These are phyloP conservation scores for Euwallacea similis DNA, from an alignment of 1,140 invertebrate species.

Conservation along the genomic window DNA sequence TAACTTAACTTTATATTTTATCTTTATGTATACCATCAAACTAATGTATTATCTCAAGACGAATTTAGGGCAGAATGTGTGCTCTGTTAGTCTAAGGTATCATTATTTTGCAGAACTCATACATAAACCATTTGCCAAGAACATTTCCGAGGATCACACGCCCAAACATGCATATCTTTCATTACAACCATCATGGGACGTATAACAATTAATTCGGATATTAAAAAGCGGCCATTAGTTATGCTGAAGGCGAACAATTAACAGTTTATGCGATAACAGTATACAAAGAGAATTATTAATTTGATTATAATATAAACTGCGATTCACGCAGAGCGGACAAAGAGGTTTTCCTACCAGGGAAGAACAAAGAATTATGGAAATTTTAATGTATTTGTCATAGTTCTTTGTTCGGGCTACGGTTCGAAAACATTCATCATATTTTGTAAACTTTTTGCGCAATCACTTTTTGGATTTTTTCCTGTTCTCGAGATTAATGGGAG, in stretches of 20 bases:
- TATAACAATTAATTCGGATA: neutral
- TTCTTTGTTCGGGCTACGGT: too few relatives aligned
- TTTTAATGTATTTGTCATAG: neutral
- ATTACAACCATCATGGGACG: neutral
- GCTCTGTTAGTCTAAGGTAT: too few relatives aligned
- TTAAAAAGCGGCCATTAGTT: neutral
- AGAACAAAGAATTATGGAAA: neutral
- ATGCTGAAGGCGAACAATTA: slow-evolving; percentile 9
- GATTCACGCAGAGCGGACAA: neutral
- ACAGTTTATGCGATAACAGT: slow-evolving; percentile 11
- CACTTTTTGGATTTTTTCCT: neutral
- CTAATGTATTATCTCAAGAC: neutral
- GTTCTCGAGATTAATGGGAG: neutral
- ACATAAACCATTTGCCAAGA: neutral
- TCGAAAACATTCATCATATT: neutral
- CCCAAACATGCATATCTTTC: neutral
- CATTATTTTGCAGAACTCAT: neutral
- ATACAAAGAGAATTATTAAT: neutral
- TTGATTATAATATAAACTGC: neutral
- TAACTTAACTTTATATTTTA: neutral
- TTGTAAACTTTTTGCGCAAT: neutral
- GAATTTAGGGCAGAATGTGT: too few relatives aligned
- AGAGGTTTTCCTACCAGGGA: neutral
- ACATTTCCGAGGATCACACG: neutral
- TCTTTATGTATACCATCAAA: neutral